A percentile compares a stretch with the other conserved stretches of the same genome.
Evolutionary conservation across 1,140 invertebrate species (phyloP).

Genomic region (Phenacoccus solenopsis): DNA sequence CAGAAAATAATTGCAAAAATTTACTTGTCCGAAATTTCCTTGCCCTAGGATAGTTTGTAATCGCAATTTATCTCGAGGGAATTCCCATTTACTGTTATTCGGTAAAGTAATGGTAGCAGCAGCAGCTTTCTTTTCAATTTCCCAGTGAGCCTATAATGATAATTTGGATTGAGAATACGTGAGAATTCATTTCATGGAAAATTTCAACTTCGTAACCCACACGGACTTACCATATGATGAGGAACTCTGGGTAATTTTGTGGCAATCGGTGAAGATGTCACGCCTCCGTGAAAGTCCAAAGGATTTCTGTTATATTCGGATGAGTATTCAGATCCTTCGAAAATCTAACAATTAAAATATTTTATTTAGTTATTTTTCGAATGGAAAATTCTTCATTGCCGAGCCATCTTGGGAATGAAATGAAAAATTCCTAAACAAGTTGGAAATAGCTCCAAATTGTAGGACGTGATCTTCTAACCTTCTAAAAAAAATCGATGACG

Average conservation of each 20-base stretch:
- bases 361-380: too few relatives aligned
- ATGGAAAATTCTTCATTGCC: too few relatives aligned
- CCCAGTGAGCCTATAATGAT: slow-evolving; percentile 20
- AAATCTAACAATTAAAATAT: slow-evolving; percentile 35
- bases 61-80: slow-evolving; percentile 60
- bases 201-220: background rate
- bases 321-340: slow-evolving; percentile 42
- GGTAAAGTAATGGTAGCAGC: slow-evolving; percentile 40
- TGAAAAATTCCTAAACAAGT: too few relatives aligned
- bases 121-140: slow-evolving; percentile 18
- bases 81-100: slow-evolving; percentile 49
- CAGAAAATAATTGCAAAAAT: too few relatives aligned
- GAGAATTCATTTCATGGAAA: slow-evolving; percentile 18
- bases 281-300: slow-evolving; percentile 32
- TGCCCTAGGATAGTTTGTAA: slow-evolving; percentile 65
- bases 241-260: slow-evolving; percentile 41
- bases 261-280: slow-evolving; percentile 38
- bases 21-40: slow-evolving; percentile 71
- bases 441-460: too few relatives aligned
- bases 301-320: slow-evolving; percentile 42
- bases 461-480: too few relatives aligned
- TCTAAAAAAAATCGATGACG: too few relatives aligned
- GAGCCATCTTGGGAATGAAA: too few relatives aligned
- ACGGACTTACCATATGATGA: slow-evolving; percentile 31
- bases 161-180: background rate